Evolutionary conservation across 2,888 invertebrate species (phyloP).

Genomic region (Rhogogaster chlorosoma): DNA sequence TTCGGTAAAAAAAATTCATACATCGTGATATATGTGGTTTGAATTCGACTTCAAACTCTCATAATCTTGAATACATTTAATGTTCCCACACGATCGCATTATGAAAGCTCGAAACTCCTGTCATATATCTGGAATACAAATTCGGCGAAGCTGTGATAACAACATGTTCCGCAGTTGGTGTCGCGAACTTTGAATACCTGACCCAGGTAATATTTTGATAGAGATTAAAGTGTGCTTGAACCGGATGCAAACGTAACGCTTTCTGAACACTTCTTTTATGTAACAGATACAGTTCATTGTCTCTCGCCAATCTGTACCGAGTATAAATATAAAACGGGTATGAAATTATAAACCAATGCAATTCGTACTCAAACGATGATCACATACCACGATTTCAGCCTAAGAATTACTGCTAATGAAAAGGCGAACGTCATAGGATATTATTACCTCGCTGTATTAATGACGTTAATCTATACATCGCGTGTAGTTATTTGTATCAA

Average conservation of each 20-base stretch:
- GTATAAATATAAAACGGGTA: no score
- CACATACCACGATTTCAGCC: background rate
- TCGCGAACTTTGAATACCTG: background rate
- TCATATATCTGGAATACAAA: background rate
- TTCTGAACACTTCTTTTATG: conserved; percentile 22
- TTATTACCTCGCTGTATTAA: background rate
- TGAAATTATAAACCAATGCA: background rate
- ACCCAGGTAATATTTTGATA: background rate
- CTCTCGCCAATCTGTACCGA: background rate
- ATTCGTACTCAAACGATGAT: no score
- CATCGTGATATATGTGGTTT: background rate
- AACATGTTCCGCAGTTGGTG: background rate
- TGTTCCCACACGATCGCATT: background rate
- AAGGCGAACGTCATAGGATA: background rate
- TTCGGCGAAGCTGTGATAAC: background rate
- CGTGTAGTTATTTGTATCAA: background rate
- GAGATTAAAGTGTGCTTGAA: background rate
- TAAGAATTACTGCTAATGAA: background rate
- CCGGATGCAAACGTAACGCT: conserved; percentile 42
- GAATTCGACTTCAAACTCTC: background rate
- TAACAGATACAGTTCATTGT: background rate
- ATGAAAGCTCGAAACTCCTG: background rate
- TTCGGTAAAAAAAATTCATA: background rate
- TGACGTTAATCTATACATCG: background rate
- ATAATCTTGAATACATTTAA: background rate